Conservation (phyloP, 2,888 invertebrate genomes). For the Amorpha juglandis region DNA sequence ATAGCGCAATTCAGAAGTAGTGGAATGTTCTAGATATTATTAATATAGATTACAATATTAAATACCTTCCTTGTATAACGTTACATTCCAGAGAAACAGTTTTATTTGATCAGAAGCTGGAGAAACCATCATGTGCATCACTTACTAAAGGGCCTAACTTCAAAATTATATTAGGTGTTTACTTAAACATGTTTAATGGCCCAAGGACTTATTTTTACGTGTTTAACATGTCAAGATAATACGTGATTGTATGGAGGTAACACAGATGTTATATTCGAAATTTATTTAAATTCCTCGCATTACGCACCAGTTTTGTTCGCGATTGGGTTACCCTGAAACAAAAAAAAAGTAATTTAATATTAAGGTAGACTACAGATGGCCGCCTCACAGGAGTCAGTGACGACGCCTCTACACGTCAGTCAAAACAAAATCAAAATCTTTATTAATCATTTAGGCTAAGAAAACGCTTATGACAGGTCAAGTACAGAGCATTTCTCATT, state of each 20-base stretch:
- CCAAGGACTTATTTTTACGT: background rate
- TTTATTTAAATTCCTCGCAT: conserved; percentile 16
- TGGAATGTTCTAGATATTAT: conserved; percentile 35
- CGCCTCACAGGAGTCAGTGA: too few relatives aligned
- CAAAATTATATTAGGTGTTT: background rate
- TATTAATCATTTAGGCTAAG: too few relatives aligned
- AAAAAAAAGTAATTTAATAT: background rate
- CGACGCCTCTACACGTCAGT: too few relatives aligned
- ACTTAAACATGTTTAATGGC: background rate
- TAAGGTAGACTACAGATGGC: too few relatives aligned
- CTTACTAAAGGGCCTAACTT: background rate
- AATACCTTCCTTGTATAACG: background rate
- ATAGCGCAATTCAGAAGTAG: conserved; percentile 22
- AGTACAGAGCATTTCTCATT: too few relatives aligned
- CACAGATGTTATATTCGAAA: conserved; percentile 1
- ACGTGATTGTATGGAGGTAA: background rate
- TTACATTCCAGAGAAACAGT: background rate
- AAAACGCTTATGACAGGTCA: too few relatives aligned
- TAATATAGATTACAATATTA: background rate
- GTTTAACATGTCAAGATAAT: background rate
- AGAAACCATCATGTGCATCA: background rate
- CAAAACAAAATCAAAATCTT: too few relatives aligned
- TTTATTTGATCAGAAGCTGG: background rate
- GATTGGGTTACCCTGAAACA: conserved; percentile 63
- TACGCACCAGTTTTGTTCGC: conserved; percentile 40